Percentiles rank a stretch among this genome's conserved stretches.
Evolutionary conservation across 2,888 invertebrate species (phyloP).

Genomic region (Neocrepidodera transversa): DNA sequence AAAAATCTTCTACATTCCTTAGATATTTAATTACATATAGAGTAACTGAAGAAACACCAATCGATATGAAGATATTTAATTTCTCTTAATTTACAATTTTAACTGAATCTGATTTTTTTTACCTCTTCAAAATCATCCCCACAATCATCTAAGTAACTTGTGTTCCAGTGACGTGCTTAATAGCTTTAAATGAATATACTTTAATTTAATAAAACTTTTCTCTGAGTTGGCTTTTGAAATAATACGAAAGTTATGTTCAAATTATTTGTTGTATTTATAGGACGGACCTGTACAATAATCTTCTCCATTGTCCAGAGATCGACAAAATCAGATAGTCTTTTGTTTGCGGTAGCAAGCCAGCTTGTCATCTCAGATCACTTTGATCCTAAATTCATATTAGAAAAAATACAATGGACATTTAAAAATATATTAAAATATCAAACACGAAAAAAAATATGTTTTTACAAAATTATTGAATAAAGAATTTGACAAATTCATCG

Average conservation of each 20-base stretch:
- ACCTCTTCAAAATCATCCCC: background rate
- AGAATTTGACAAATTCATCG: too few relatives aligned
- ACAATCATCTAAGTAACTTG: too few relatives aligned
- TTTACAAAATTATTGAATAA: too few relatives aligned
- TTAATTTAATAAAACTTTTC: too few relatives aligned
- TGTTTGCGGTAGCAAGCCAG: slow-evolving; percentile 31
- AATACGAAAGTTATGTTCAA: background rate
- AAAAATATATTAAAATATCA: too few relatives aligned
- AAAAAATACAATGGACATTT: too few relatives aligned
- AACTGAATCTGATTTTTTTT: background rate
- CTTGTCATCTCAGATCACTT: slow-evolving; percentile 5
- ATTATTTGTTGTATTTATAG: background rate
- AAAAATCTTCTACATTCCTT: too few relatives aligned
- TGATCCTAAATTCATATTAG: slow-evolving; percentile 7
- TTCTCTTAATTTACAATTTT: background rate
- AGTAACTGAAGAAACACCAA: too few relatives aligned
- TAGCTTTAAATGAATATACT: too few relatives aligned
- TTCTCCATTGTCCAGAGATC: slow-evolving; percentile 43
- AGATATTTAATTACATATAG: too few relatives aligned
- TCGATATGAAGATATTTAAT: background rate
- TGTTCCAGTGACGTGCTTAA: too few relatives aligned
- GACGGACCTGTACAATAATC: slow-evolving; percentile 33
- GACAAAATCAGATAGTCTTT: slow-evolving; percentile 40
- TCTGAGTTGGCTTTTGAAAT: background rate
- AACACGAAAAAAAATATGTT: too few relatives aligned